Conservation (phyloP, 2,888 invertebrate genomes). For the Pheosia tremula region DNA sequence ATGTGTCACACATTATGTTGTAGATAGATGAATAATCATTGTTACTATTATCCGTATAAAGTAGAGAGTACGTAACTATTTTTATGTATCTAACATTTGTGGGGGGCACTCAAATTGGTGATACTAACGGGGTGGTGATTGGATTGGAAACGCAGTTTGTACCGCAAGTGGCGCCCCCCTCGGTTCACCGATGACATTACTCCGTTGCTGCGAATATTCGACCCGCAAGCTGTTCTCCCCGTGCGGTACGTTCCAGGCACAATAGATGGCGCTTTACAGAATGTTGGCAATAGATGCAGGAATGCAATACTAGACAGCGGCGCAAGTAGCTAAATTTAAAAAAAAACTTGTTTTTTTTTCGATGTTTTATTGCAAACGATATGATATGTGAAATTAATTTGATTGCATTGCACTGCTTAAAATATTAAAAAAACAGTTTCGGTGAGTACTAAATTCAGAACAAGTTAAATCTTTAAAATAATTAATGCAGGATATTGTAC, state of each 20-base stretch:
- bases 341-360: constrained; percentile 11
- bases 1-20: constrained; percentile 40
- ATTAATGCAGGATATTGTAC: neutral
- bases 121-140: constrained; percentile 59
- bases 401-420: constrained; percentile 46
- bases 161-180: constrained; percentile 94
- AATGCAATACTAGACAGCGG: constrained; percentile 67
- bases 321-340: constrained; percentile 39
- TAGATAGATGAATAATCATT: constrained; percentile 39
- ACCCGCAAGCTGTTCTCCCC: constrained; percentile 86
- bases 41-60: constrained; percentile 30
- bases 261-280: constrained; percentile 76
- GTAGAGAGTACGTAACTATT: constrained; percentile 50
- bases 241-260: constrained; percentile 79
- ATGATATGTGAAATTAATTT: constrained; percentile 17
- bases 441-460: constrained; percentile 28
- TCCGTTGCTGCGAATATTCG: constrained; percentile 90
- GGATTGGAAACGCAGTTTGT: constrained; percentile 84
- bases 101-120: constrained; percentile 27
- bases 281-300: constrained; percentile 58
- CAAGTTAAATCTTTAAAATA: constrained; percentile 13
- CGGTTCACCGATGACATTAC: constrained; percentile 91
- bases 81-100: constrained; percentile 42
- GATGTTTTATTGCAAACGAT: constrained; percentile 26
- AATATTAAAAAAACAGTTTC: constrained; percentile 14